phyloP scores from a whole-genome alignment of 2,797 vertebrate genomes.

The Gypaetus barbatus region DNA sequence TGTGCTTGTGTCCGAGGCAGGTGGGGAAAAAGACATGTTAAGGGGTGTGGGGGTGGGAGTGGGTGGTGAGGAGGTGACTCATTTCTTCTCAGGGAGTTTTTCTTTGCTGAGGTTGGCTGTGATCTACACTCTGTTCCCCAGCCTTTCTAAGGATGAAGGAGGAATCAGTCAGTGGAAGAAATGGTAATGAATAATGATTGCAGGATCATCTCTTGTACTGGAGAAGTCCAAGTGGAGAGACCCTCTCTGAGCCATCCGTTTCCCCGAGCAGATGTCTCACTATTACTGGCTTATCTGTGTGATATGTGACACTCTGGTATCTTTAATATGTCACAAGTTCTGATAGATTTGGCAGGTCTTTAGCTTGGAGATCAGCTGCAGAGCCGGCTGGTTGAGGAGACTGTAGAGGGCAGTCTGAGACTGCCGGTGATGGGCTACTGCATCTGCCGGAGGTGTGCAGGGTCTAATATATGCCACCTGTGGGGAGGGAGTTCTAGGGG shows the following conservation, averaged over 20 bases:
- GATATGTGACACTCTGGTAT: constrained; percentile 37
- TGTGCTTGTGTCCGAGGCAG: background rate
- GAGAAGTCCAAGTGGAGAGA: background rate
- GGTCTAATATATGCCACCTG: constrained; percentile 63
- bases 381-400: background rate
- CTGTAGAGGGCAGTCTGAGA: constrained; percentile 87
- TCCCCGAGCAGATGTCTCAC: background rate
- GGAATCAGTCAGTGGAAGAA: background rate
- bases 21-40: background rate
- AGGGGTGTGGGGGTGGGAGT: background rate
- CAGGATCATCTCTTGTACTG: background rate
- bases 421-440: background rate
- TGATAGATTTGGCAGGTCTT: constrained; percentile 57
- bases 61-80: background rate
- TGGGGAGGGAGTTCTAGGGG: background rate
- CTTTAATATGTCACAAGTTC: constrained; percentile 34
- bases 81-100: background rate
- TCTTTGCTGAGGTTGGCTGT: background rate
- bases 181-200: background rate
- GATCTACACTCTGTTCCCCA: background rate
- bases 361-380: background rate
- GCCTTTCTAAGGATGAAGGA: background rate
- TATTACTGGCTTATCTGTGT: constrained; percentile 40
- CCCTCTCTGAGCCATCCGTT: background rate
- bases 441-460: background rate